Evolutionary conservation across 2,113 vertebrate species (phyloP).

Genomic region (Chionis minor): DNA sequence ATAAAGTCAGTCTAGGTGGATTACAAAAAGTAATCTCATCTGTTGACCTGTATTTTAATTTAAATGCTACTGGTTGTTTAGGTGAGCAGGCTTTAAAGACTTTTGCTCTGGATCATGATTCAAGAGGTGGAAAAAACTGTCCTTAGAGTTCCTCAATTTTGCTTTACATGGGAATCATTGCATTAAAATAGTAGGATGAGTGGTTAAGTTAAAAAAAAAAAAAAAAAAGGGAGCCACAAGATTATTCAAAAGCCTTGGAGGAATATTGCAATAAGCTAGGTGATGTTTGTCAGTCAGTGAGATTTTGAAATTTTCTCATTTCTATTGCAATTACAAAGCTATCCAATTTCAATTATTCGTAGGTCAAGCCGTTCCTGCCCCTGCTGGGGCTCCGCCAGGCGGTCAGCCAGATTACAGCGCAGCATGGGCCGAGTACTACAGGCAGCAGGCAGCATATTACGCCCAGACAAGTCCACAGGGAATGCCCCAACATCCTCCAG

Average conservation of each 20-base stretch:
- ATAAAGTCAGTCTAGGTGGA: background rate
- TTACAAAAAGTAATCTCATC: background rate
- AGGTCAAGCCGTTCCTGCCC: constrained; percentile 85
- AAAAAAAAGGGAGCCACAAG: constrained; percentile 81
- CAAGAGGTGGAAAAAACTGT: background rate
- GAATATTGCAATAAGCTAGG: constrained; percentile 86
- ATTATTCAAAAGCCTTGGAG: constrained; percentile 85
- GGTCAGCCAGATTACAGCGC: constrained; percentile 96
- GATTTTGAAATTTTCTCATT: background rate
- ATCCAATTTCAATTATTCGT: background rate
- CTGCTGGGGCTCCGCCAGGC: constrained; percentile 85
- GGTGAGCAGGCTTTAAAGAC: background rate
- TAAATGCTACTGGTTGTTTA: background rate
- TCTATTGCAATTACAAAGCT: constrained; percentile 14
- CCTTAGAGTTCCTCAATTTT: background rate
- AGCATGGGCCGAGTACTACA: constrained; percentile 97
- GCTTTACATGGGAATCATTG: constrained; percentile 1
- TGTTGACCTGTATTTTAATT: background rate
- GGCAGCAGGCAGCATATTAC: constrained; percentile 97
- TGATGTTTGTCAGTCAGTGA: constrained; percentile 38
- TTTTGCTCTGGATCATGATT: background rate
- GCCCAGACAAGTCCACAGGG: constrained; percentile 92
- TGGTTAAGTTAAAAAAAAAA: constrained; percentile 70
- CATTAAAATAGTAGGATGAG: constrained; percentile 49
- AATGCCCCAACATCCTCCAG: constrained; percentile 89